phyloP scores from a whole-genome alignment of 1,140 invertebrate genomes.

The Pararge aegeria region DNA sequence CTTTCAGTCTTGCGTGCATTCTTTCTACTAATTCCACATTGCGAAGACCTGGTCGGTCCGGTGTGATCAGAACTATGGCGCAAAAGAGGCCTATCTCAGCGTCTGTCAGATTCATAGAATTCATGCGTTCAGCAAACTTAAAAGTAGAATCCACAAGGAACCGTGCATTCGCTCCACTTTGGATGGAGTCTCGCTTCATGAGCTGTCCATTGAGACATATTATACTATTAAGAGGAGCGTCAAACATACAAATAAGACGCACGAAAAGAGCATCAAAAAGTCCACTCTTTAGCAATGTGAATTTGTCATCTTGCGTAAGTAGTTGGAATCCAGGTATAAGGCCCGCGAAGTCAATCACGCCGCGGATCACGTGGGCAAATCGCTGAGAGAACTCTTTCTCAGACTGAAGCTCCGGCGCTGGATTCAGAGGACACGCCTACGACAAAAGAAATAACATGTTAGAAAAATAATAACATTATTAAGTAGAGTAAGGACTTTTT shows the following conservation, averaged over 20 bases:
- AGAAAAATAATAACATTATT: not conserved
- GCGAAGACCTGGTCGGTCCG: constrained; percentile 94
- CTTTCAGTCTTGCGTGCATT: constrained; percentile 93
- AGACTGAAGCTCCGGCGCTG: constrained; percentile 93
- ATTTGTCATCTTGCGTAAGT: constrained; percentile 97
- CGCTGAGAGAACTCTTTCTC: constrained; percentile 95
- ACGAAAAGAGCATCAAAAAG: constrained; percentile 97
- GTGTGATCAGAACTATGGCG: constrained; percentile 95
- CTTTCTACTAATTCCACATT: constrained; percentile 95
- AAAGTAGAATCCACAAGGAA: constrained; percentile 98
- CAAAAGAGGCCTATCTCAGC: constrained; percentile 96
- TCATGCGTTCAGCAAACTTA: constrained; percentile 97
- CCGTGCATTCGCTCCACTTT: constrained; percentile 93
- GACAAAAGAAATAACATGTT: constrained; percentile 65
- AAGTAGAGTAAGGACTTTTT: not conserved
- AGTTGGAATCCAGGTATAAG: constrained; percentile 97
- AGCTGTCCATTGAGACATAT: constrained; percentile 96
- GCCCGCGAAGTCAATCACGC: constrained; percentile 98
- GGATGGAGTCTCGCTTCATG: constrained; percentile 93
- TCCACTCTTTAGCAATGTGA: constrained; percentile 96
- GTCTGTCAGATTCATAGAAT: constrained; percentile 93
- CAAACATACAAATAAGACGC: constrained; percentile 96
- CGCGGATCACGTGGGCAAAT: constrained; percentile 96
- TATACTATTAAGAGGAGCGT: constrained; percentile 93
- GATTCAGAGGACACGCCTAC: constrained; percentile 97